phyloP scores from a whole-genome alignment of 2,888 invertebrate genomes.

The Epinotia brunnichana region DNA sequence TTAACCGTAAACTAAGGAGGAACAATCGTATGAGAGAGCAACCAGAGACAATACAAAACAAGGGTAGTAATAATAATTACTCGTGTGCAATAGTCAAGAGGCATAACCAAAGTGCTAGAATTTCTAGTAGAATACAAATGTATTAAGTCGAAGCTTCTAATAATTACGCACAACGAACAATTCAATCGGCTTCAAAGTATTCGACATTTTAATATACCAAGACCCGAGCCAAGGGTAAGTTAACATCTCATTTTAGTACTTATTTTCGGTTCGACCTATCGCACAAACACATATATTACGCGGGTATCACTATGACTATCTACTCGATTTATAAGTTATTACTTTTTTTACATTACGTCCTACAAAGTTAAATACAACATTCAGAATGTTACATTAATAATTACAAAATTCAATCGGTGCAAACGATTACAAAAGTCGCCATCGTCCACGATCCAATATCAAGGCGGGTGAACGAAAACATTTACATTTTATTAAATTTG shows the following conservation, averaged over 20 bases:
- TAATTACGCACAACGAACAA: slow-evolving; percentile 71
- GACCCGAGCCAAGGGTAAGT: slow-evolving; percentile 61
- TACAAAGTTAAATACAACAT: slow-evolving; percentile 81
- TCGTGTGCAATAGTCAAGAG: slow-evolving; percentile 71
- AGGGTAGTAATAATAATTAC: slow-evolving; percentile 56
- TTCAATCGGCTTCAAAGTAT: slow-evolving; percentile 66
- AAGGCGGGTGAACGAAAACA: slow-evolving; percentile 65
- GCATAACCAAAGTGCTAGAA: slow-evolving; percentile 76
- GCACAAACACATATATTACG: slow-evolving; percentile 76
- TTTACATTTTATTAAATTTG: slow-evolving; percentile 65
- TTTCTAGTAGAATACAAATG: slow-evolving; percentile 75
- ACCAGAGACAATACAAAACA: slow-evolving; percentile 64
- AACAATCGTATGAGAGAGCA: slow-evolving; percentile 72
- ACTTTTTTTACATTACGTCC: slow-evolving; percentile 78
- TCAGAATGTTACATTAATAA: slow-evolving; percentile 79
- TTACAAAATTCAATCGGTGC: slow-evolving; percentile 81
- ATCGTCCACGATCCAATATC: slow-evolving; percentile 65
- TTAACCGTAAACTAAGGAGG: slow-evolving; percentile 56
- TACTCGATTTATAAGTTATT: slow-evolving; percentile 77
- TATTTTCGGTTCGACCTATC: slow-evolving; percentile 71
- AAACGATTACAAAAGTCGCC: slow-evolving; percentile 76
- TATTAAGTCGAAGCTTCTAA: slow-evolving; percentile 80
- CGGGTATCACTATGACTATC: slow-evolving; percentile 72
- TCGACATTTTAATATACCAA: slow-evolving; percentile 64
- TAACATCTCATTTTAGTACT: slow-evolving; percentile 56